Conservation (phyloP, 2,888 invertebrate genomes). For the Phragmatobia fuliginosa region DNA sequence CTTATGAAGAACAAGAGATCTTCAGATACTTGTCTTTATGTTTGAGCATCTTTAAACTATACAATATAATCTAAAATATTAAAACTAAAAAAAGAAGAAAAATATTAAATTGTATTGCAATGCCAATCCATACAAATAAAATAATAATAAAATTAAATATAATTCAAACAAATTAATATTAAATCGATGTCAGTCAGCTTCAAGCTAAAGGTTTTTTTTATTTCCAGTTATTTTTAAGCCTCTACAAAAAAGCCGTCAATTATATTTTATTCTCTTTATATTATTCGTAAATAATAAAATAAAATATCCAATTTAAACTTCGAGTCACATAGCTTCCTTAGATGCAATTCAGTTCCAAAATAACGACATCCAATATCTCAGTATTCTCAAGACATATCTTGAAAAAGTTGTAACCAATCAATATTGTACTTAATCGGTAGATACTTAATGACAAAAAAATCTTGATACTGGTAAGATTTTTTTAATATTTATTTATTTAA, state of each 20-base stretch:
- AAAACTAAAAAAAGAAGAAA: slow-evolving; percentile 49
- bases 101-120: slow-evolving; percentile 60
- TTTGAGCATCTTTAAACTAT: slow-evolving; percentile 74
- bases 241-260: slow-evolving; percentile 2
- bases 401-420: not conserved
- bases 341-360: not conserved
- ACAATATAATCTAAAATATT: slow-evolving; percentile 48
- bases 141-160: slow-evolving; percentile 49
- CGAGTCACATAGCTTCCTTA: not conserved
- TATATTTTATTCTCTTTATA: too few species aligned
- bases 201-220: slow-evolving; percentile 51
- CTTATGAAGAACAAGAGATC: slow-evolving; percentile 55
- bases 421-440: not conserved
- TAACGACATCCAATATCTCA: too few species aligned
- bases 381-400: too few species aligned
- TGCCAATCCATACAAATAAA: slow-evolving; percentile 57
- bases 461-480: too few species aligned
- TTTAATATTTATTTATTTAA: too few species aligned
- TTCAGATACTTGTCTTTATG: slow-evolving; percentile 62
- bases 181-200: slow-evolving; percentile 40
- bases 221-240: slow-evolving; percentile 6
- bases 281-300: not conserved
- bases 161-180: slow-evolving; percentile 43
- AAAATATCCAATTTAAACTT: not conserved
- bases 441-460: too few species aligned